Conservation (phyloP, 2,797 vertebrate genomes). For the Nannoperca australis region DNA sequence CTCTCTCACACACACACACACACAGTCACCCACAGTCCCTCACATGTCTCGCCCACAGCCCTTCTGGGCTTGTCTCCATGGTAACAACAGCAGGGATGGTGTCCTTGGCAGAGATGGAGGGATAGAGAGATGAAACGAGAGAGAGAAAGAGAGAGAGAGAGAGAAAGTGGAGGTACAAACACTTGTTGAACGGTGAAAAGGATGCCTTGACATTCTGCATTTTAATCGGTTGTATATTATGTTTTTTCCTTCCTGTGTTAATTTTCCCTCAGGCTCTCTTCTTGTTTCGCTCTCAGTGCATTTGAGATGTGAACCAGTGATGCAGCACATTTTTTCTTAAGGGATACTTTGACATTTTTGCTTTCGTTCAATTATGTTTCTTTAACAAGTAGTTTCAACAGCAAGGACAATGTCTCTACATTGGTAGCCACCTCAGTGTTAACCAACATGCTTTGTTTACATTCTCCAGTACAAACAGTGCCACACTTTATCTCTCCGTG, state of each 20-base stretch:
- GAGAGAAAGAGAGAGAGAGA: conserved; percentile 13
- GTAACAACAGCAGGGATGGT: conserved; percentile 85
- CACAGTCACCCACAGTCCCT: conserved; percentile 77
- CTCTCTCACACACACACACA: conserved; percentile 27
- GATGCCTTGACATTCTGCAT: conserved; percentile 70
- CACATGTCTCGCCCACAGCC: conserved; percentile 83
- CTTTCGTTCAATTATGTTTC: conserved; percentile 46
- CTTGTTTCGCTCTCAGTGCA: conserved; percentile 34
- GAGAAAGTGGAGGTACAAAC: conserved; percentile 40
- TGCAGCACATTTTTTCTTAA: conserved; percentile 19
- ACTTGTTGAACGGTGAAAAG: conserved; percentile 81
- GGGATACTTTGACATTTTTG: conserved; percentile 63
- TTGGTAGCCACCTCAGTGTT: not conserved
- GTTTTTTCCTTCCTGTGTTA: conserved; percentile 23
- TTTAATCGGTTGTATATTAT: conserved; percentile 56
- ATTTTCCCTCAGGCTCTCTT: conserved; percentile 29
- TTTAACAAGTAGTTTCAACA: conserved; percentile 41
- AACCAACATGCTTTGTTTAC: conserved; percentile 16
- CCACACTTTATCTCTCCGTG: conserved; percentile 1
- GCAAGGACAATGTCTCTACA: conserved; percentile 10
- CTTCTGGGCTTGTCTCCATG: conserved; percentile 86
- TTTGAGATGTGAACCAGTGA: conserved; percentile 40
- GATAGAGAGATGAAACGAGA: conserved; percentile 63
- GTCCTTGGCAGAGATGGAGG: conserved; percentile 86
- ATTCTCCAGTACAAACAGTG: not conserved